Conservation (phyloP, 1,140 invertebrate species). For the Ostrea edulis region DNA sequence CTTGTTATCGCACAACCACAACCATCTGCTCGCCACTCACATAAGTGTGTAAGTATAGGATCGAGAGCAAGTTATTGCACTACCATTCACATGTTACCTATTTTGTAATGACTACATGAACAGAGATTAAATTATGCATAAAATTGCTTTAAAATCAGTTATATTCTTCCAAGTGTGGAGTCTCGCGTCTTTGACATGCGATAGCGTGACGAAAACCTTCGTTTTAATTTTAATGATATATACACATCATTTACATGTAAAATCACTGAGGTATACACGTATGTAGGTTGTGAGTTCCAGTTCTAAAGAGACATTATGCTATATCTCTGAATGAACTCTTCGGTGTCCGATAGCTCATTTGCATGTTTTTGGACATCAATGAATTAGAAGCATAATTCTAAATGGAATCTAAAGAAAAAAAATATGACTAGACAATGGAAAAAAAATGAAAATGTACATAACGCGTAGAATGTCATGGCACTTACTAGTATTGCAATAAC, state of each 20-base stretch:
- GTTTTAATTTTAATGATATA: neutral
- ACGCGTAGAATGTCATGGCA: no score
- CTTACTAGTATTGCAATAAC: no score
- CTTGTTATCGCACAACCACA: neutral
- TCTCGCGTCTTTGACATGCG: neutral
- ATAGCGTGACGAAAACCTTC: neutral
- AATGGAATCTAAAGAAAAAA: no score
- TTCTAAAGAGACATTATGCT: no score
- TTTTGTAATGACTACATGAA: neutral
- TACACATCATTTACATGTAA: slow-evolving; percentile 11
- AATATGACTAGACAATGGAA: no score
- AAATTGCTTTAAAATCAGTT: neutral
- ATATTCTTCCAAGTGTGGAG: neutral
- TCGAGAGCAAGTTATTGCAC: neutral
- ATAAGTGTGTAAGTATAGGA: neutral
- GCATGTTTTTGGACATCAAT: no score
- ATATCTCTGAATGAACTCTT: no score
- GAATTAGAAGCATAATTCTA: no score
- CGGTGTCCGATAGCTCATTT: no score
- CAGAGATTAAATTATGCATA: slow-evolving; percentile 1
- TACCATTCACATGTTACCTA: slow-evolving; percentile 25
- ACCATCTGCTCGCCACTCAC: neutral
- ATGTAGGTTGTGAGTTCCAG: no score
- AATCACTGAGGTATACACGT: neutral
- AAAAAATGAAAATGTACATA: no score